A percentile compares a stretch with the other conserved stretches of the same genome.
These are phyloP conservation scores for Psococerastis gibbosa DNA, from an alignment of 2,888 invertebrate genomes.

Conservation along the genomic window DNA sequence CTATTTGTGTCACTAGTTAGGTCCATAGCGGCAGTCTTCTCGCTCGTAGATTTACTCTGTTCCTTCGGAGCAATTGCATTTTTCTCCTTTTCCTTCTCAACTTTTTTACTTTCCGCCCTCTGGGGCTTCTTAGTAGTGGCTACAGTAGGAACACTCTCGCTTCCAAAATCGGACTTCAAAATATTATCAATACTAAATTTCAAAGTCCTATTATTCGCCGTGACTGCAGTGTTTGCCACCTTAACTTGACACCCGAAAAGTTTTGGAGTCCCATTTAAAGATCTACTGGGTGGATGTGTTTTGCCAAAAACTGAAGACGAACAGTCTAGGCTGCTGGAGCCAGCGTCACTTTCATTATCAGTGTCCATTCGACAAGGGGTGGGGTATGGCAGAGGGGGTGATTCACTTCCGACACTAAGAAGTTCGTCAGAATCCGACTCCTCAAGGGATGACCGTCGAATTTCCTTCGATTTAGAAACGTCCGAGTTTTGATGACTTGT, in stretches of 20 bases:
- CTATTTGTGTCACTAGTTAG: too few relatives aligned
- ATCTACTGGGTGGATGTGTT: not conserved
- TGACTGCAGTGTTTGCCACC: not conserved
- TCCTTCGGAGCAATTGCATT: not conserved
- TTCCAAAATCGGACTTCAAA: slow-evolving; percentile 6
- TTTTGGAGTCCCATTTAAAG: not conserved
- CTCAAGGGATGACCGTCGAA: not conserved
- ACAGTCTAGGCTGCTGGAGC: slow-evolving; percentile 8
- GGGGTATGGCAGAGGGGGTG: not conserved
- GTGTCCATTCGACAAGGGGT: slow-evolving; percentile 3
- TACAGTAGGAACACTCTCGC: not conserved
- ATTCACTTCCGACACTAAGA: slow-evolving; percentile 4
- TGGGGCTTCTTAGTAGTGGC: not conserved
- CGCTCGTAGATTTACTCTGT: not conserved
- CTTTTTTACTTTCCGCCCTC: slow-evolving; percentile 4
- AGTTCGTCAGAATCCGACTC: slow-evolving; percentile 6
- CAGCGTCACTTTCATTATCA: slow-evolving; percentile 7
- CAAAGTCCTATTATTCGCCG: slow-evolving; percentile 3
- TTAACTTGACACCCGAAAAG: not conserved
- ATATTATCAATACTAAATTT: slow-evolving; percentile 10
- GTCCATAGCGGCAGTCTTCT: slow-evolving; percentile 2
- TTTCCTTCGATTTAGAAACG: not conserved
- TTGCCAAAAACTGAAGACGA: not conserved
- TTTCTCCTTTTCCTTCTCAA: not conserved
- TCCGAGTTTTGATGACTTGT: not conserved